phyloP scores from a whole-genome alignment of 2,113 vertebrate species.

The Scomber japonicus region DNA sequence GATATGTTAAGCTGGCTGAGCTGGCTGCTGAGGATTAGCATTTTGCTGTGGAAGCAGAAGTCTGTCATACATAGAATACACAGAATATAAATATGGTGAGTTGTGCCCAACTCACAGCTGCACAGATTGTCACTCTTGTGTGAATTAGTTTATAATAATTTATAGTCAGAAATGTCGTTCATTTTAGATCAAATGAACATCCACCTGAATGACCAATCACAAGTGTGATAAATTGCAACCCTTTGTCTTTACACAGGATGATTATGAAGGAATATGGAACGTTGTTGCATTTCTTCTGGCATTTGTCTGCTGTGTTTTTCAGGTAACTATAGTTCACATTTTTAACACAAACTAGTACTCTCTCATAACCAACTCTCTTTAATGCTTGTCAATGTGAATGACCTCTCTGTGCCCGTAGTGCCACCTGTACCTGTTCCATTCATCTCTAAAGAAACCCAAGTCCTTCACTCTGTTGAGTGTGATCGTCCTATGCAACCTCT shows the following conservation, averaged over 20 bases:
- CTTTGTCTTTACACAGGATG: slow-evolving; percentile 84
- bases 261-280: slow-evolving; percentile 90
- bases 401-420: slow-evolving; percentile 82
- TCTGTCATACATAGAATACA: neutral
- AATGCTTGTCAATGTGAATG: neutral
- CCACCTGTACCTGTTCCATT: slow-evolving; percentile 94
- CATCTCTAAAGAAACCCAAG: slow-evolving; percentile 87
- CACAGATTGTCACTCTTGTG: slow-evolving; percentile 1
- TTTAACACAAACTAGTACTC: neutral
- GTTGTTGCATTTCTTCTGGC: slow-evolving; percentile 92
- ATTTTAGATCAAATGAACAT: neutral
- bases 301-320: slow-evolving; percentile 90
- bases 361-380: neutral
- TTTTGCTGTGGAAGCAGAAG: slow-evolving; percentile 31
- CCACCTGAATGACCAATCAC: neutral
- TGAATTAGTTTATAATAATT: neutral
- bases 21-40: slow-evolving; percentile 6
- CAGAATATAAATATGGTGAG: neutral
- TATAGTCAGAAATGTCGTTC: neutral
- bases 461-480: slow-evolving; percentile 83
- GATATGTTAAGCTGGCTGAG: slow-evolving; percentile 7
- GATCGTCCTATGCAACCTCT: slow-evolving; percentile 90
- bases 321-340: slow-evolving; percentile 84
- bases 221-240: neutral
- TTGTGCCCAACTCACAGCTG: slow-evolving; percentile 5